phyloP scores from a whole-genome alignment of 2,797 vertebrate genomes.

The Acipenser oxyrinchus region DNA sequence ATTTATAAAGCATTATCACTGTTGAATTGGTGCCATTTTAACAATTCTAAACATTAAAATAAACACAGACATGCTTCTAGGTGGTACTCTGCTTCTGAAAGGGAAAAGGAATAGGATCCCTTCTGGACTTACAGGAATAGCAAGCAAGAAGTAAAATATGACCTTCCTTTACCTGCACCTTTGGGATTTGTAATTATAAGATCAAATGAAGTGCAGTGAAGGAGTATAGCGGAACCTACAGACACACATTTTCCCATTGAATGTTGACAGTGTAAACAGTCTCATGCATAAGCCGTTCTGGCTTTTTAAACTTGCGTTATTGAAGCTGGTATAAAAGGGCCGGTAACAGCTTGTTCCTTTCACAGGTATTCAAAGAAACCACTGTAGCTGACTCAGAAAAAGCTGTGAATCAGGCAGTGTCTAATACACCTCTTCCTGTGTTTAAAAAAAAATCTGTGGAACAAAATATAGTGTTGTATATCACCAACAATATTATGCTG shows the following conservation, averaged over 20 bases:
- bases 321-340: conserved; percentile 28
- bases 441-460: conserved; percentile 42
- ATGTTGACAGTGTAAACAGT: conserved; percentile 45
- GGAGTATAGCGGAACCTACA: conserved; percentile 27
- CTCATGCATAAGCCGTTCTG: conserved; percentile 21
- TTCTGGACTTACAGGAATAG: no score
- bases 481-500: conserved; percentile 43
- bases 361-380: conserved; percentile 34
- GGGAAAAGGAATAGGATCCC: conserved; percentile 4
- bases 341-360: conserved; percentile 28
- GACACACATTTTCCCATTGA: conserved; percentile 33
- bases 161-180: conserved; percentile 28
- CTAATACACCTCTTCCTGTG: conserved; percentile 38
- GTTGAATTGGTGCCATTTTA: neutral
- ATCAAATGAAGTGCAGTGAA: conserved; percentile 27
- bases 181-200: conserved; percentile 37
- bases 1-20: no score
- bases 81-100: conserved; percentile 1
- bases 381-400: conserved; percentile 30
- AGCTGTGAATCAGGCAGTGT: conserved; percentile 37
- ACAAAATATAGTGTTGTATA: conserved; percentile 37
- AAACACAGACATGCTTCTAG: no score
- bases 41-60: neutral
- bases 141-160: conserved; percentile 18
- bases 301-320: conserved; percentile 31